These are phyloP conservation scores for Beris chalybata DNA, from an alignment of 2,888 invertebrate genomes.

Conservation along the genomic window DNA sequence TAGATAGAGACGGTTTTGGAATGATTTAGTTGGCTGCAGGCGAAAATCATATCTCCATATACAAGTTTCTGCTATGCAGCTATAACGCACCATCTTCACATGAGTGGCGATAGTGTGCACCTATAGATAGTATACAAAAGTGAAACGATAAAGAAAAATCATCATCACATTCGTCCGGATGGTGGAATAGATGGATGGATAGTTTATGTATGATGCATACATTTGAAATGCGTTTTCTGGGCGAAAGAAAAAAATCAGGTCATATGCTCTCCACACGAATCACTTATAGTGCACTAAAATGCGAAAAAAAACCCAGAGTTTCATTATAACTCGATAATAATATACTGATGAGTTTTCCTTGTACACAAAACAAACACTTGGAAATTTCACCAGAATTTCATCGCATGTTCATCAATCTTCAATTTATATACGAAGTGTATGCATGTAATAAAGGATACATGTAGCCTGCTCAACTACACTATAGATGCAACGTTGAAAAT, in stretches of 20 bases:
- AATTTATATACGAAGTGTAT: no score
- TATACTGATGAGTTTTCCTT: no score
- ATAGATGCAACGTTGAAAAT: neutral
- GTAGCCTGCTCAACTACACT: no score
- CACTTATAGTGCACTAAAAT: no score
- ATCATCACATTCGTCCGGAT: slow-evolving; percentile 20
- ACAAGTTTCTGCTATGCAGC: neutral
- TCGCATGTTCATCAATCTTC: no score
- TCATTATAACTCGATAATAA: no score
- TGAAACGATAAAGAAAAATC: slow-evolving; percentile 24
- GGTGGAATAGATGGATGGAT: slow-evolving; percentile 9
- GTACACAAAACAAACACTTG: no score
- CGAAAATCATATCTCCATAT: slow-evolving; percentile 28
- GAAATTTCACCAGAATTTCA: neutral
- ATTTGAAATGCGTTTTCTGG: neutral
- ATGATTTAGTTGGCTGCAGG: slow-evolving; percentile 32
- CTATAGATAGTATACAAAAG: neutral
- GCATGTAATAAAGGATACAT: no score
- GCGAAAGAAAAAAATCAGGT: neutral
- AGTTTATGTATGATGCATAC: neutral
- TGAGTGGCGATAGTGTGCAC: slow-evolving; percentile 1
- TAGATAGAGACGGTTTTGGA: slow-evolving; percentile 23
- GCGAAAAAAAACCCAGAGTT: no score
- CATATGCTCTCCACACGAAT: no score
- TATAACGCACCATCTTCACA: neutral